Evolutionary conservation across 2,797 vertebrate genomes (phyloP), one percentile per base, ranked within the genome.

Genomic region (Chelon labrosus): DNA sequence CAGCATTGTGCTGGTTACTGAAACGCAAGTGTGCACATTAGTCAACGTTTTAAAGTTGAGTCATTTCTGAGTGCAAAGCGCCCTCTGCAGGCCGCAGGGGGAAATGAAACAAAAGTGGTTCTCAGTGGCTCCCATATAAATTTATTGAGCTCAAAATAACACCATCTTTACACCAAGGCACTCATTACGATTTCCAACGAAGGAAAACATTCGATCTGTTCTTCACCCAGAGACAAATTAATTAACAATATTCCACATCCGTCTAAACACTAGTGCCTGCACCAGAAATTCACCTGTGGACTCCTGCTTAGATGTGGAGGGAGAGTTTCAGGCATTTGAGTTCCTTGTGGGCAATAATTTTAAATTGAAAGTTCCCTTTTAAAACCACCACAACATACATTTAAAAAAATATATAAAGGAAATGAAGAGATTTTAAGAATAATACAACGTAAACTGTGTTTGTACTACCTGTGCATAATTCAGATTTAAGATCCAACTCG

Each of bases 231-330:
- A 69, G 47, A 67, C 12, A 42, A 70, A n/a, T 22, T 52, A 10
- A 64, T 65, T 70, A 44, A 65, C 42, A 70, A 63, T 70, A 73
- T 55, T 70, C 77, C 70, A 84, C 22, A 84, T 62, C 54, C 55
- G 68, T 81, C 51, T 47, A 20, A 84, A 83, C 72, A 89, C 87
- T 65, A 92, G 89, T 77, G 88, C 86, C 88, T 82, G 90, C 90
- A 89, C 88, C 87, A 91, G 89, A 84, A 66, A 82, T 72, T 65
- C 27, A 77, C 69, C 46, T 52, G 56, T 63, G 46, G 54, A 79
- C 76, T 75, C 50, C 37, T 49, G 59, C 38, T 58, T 11, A 52
- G 50, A 58, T 73, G 62, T 12, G 66, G 37, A 67, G 35, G 67
- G 49, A 50, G 42, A 25, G 19, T 71, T 67, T 76, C 16, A 58